These are phyloP conservation scores for Alcis repandata DNA, from an alignment of 2,888 invertebrate genomes.

Conservation along the genomic window DNA sequence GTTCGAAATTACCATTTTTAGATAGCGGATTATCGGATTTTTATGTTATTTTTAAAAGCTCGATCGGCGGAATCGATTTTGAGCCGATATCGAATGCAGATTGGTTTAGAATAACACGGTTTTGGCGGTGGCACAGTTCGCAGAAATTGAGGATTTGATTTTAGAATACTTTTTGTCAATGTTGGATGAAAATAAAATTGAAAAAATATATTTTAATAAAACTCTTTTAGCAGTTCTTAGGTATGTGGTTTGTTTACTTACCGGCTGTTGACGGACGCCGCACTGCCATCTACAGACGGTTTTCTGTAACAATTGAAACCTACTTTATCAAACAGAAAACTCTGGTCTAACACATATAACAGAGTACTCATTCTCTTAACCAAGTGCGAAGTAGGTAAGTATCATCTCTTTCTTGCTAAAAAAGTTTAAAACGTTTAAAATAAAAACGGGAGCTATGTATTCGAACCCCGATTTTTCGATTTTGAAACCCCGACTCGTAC, in stretches of 20 bases:
- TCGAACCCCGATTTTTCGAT: too few species aligned
- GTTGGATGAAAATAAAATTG: neutral
- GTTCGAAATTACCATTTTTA: conserved; percentile 84
- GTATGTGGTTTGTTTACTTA: conserved; percentile 84
- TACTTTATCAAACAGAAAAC: conserved; percentile 12
- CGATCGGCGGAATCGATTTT: conserved; percentile 66
- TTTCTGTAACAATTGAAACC: conserved; percentile 89
- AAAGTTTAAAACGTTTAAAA: too few species aligned
- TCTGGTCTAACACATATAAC: too few species aligned
- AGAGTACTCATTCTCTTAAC: too few species aligned
- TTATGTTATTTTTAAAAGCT: conserved; percentile 66
- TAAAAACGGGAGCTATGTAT: too few species aligned
- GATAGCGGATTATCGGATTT: conserved; percentile 80
- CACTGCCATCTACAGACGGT: conserved; percentile 94
- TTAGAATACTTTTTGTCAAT: conserved; percentile 44
- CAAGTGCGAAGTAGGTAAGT: too few species aligned
- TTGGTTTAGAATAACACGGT: conserved; percentile 73
- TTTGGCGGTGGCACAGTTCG: conserved; percentile 64
- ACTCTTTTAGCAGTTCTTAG: too few species aligned
- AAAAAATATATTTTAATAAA: neutral
- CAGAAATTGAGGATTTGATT: conserved; percentile 39
- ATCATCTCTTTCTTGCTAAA: too few species aligned
- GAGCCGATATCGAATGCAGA: conserved; percentile 63
- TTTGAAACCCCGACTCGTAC: too few species aligned
- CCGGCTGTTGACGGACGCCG: conserved; percentile 95